Evolutionary conservation across 2,113 vertebrate genomes (phyloP).

Genomic region (Rhinogobius similis): DNA sequence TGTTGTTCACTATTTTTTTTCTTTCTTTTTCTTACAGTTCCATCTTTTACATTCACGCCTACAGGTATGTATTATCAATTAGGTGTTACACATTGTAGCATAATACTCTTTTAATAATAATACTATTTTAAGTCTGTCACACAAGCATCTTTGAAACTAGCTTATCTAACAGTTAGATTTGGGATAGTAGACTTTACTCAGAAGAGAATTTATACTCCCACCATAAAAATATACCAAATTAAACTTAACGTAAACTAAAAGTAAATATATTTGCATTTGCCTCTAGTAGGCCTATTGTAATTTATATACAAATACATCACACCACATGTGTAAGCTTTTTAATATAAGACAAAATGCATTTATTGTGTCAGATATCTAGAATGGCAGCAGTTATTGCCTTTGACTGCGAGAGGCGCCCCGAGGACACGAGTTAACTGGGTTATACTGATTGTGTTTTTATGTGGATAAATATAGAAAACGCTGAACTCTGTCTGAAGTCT

Average conservation of each 20-base stretch:
- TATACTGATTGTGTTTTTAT: slow-evolving; percentile 12
- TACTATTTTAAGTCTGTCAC: not conserved
- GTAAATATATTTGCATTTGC: not conserved
- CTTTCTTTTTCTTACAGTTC: slow-evolving; percentile 82
- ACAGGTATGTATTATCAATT: slow-evolving; percentile 81
- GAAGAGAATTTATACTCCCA: too few relatives aligned
- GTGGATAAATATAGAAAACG: slow-evolving; percentile 8
- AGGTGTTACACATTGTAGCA: slow-evolving; percentile 1
- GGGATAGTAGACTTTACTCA: not conserved
- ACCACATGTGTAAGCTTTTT: not conserved
- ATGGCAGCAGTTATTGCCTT: not conserved
- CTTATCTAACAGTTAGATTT: not conserved
- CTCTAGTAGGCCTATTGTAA: not conserved
- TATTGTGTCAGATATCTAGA: not conserved
- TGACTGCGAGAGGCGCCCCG: not conserved
- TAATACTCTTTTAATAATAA: not conserved
- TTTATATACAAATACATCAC: not conserved
- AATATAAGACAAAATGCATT: not conserved
- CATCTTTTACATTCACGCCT: slow-evolving; percentile 97
- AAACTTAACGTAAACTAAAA: not conserved
- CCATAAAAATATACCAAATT: not conserved
- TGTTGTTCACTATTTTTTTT: not conserved
- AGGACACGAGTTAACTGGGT: slow-evolving; percentile 8
- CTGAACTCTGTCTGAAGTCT: not conserved
- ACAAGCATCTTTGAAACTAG: not conserved